Base-by-base conservation (phyloP, 64 coral and sea anemone genomes). In the Montipora sp. region DNA sequence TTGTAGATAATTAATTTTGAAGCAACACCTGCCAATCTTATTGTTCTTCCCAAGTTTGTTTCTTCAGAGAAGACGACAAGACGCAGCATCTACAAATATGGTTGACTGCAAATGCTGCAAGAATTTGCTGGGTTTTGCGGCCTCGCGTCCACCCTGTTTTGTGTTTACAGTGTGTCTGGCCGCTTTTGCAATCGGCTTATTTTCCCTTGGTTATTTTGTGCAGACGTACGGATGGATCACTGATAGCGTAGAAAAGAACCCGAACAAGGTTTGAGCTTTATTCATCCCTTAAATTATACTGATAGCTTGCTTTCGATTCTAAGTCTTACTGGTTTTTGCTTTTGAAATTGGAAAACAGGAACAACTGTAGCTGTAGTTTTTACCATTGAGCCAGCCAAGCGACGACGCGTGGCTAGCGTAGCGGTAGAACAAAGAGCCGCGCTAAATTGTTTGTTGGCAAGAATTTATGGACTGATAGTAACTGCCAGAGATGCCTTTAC, bases 181-280 rank as follows among this genome's bases (percentile, higher is more conserved):
- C 5, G 91, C 88, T n/a, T 97, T 97, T 81, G 95, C 92, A 48
- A 90, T 93, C 83, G 95, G 95, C 12, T 89, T 97, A 27, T 92
- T 94, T 87, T 97, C 92, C 4, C 77, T 97, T 74, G 95, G 95
- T 13, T 94, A 89, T 70, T 94, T 89, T 48, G 85, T 94, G 48
- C 89, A 92, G 20, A 49, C 44, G 65, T 75, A 84, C 23, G 95
- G 75, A 5, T 87, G 87, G 55, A 78, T 89, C 65, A 13, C 63
- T n/a, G 73, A 48, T 15, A 57, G 53, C 11, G 75, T 48, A 14
- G 61, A 48, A 0, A 45, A 71, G 16, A 47, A 13, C 4, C 82
- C 46, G 6, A 50, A 50, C 19, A 71, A 85, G 82, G 82, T 85
- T 71, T n/a, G 68, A 22, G 61, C 12, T 6, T 55, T 55, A 5